Percentiles rank a stretch among this genome's conserved stretches.
phyloP scores from a whole-genome alignment of 1,140 invertebrate species.

The Drosophila littoralis region DNA sequence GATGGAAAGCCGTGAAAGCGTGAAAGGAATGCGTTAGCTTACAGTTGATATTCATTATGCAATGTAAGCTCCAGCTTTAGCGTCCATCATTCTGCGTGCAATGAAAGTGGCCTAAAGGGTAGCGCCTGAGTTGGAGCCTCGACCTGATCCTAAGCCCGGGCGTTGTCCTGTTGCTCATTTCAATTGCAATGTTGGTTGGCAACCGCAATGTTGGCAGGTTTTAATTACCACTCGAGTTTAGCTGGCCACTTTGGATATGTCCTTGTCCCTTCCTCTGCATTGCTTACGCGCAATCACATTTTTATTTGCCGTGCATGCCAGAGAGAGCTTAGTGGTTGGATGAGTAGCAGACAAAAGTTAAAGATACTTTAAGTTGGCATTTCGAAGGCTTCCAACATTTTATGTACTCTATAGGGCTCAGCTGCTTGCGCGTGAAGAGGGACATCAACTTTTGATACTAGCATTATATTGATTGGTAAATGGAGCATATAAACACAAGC shows the following conservation, averaged over 20 bases:
- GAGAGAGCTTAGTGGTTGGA: no score
- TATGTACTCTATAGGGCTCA: no score
- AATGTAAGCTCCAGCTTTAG: neutral
- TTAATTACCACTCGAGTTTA: conserved; percentile 56
- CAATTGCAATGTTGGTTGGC: conserved; percentile 56
- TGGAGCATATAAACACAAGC: no score
- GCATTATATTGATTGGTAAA: no score
- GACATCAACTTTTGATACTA: no score
- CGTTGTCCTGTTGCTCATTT: conserved; percentile 40
- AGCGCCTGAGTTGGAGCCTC: neutral
- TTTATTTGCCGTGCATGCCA: no score
- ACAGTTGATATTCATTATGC: neutral
- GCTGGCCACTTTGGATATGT: neutral
- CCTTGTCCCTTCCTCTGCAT: conserved; percentile 3
- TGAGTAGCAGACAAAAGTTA: no score
- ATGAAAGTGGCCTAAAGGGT: conserved; percentile 48
- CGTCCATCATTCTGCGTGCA: conserved; percentile 24
- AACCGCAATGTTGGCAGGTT: neutral
- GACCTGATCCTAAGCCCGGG: neutral
- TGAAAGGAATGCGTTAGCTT: neutral
- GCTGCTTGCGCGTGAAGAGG: no score
- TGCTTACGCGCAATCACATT: neutral
- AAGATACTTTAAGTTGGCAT: no score
- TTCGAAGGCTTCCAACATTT: no score
- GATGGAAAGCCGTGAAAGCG: neutral